Base-by-base conservation (phyloP, 1,140 invertebrate genomes). In the Euglossa dilemma region DNA sequence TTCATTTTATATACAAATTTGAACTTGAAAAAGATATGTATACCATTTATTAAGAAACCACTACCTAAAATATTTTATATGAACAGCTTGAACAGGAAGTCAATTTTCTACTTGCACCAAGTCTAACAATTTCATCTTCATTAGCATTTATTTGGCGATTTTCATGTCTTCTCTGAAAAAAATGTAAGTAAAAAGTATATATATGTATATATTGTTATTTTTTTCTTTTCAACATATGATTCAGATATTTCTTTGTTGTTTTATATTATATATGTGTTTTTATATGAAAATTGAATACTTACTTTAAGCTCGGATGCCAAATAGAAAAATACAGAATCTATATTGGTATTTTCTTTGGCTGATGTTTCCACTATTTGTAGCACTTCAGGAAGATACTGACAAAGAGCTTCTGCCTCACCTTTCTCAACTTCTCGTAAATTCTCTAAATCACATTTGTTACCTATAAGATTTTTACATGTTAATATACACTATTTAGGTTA, bases 261-360 rank as follows among this genome's bases (percentile, higher is more conserved):
- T 20, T 36, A 64, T 50, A 66, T 56, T 50, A 50, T 47, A 25
- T 14, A 67, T 81, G 36, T 36, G 4, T 36, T 78, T 54, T 59
- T 52, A 6, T 16, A 20, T 20, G 54, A 71, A 64, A 80, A 66
- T 18, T 18, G 7, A 36, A 52, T 11, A 50, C 71, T 87, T 94
- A 97, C 97, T 95, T 97, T 98, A 64, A 98, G 94, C 95, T 98
- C 97, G 50, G 97, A 97, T 80, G 98, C 98, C 92, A 99, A 95
- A 86, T 96, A 97, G 78, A 97, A 96, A 94, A 99, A 99, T 84
- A 98, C 97, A 89, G 98, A 97, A 93, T 99, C 98, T 83, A 99
- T 97, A 94, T 99, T 99, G 63, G 97, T 98, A 90, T 98, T 98
- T 90, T 98, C 97, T 95, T 99, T 99, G 71, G 98, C 98, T 85